Evolutionary conservation across 2,888 invertebrate genomes (phyloP).

Genomic region (Clitarchus hookeri): DNA sequence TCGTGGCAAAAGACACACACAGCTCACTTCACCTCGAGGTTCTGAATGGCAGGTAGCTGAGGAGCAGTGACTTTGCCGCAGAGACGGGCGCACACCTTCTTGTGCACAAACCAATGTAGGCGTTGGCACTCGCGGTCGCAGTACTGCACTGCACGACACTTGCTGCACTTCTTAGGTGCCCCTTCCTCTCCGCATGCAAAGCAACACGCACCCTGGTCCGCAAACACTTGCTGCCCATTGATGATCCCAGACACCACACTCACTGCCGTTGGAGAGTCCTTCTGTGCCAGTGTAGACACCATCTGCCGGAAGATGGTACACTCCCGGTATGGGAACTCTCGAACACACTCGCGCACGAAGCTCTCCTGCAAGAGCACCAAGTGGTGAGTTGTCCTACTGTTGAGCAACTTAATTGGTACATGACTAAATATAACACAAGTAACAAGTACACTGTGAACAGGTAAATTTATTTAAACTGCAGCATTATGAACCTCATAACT

Average conservation of each 20-base stretch:
- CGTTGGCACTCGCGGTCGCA: slow-evolving; percentile 95
- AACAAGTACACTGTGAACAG: no score
- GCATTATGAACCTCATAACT: no score
- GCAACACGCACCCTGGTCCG: slow-evolving; percentile 68
- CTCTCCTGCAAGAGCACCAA: slow-evolving; percentile 55
- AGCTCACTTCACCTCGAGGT: slow-evolving; percentile 31
- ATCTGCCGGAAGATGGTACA: slow-evolving; percentile 88
- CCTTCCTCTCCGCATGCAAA: slow-evolving; percentile 87
- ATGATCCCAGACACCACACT: slow-evolving; percentile 78
- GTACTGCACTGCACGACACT: slow-evolving; percentile 91
- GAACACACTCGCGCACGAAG: slow-evolving; percentile 82
- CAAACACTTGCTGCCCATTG: slow-evolving; percentile 85
- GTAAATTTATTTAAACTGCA: no score
- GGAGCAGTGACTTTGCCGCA: slow-evolving; percentile 47
- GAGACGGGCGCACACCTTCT: slow-evolving; percentile 78
- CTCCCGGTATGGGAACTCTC: slow-evolving; percentile 90
- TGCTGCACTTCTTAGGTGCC: slow-evolving; percentile 91
- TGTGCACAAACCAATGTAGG: slow-evolving; percentile 90
- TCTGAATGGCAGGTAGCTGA: slow-evolving; percentile 7
- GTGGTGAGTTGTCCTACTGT: no score
- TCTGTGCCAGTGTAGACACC: slow-evolving; percentile 75
- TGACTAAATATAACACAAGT: no score
- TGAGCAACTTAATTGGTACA: no score
- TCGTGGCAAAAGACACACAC: background rate
- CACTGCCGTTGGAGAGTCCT: slow-evolving; percentile 72